Evolutionary conservation across 2,113 vertebrate genomes (phyloP).

Genomic region (Nerophis lumbriciformis): DNA sequence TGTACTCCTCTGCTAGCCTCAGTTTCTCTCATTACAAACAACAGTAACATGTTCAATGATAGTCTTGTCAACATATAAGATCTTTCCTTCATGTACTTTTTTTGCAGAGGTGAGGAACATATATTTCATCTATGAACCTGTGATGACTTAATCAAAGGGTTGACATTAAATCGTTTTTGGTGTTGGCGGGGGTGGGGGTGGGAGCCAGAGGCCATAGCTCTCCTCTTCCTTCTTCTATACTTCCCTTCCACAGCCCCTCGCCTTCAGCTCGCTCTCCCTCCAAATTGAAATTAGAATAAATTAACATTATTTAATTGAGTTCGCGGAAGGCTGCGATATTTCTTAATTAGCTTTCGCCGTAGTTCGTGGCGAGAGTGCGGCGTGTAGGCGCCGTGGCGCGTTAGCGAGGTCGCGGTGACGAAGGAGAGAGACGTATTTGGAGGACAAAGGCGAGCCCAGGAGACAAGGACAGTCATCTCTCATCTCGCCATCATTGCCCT

Average conservation of each 20-base stretch:
- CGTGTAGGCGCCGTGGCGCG: conserved; percentile 30
- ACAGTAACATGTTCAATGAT: background rate
- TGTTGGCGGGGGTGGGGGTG: conserved; percentile 47
- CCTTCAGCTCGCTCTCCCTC: conserved; percentile 53
- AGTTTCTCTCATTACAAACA: background rate
- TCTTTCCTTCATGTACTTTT: background rate
- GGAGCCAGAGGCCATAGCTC: conserved; percentile 54
- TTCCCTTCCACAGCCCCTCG: conserved; percentile 55
- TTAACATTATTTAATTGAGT: conserved; percentile 80
- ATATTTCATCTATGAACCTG: conserved; percentile 45
- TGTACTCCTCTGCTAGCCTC: background rate
- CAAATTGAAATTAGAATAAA: conserved; percentile 76
- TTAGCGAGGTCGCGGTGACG: conserved; percentile 43
- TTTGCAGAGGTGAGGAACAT: conserved; percentile 20
- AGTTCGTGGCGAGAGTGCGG: conserved; percentile 57
- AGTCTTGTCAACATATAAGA: background rate
- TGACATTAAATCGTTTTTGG: conserved; percentile 63
- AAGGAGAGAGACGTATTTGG: conserved; percentile 44
- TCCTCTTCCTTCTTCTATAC: conserved; percentile 47
- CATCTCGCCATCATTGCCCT: conserved; percentile 35
- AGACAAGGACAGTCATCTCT: conserved; percentile 58
- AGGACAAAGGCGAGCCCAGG: conserved; percentile 48
- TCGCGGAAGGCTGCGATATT: conserved; percentile 69
- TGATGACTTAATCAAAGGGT: conserved; percentile 65
- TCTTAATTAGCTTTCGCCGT: conserved; percentile 72